These are phyloP conservation scores for Ginglymostoma cirratum DNA, from an alignment of 2,113 vertebrate species.

Conservation along the genomic window DNA sequence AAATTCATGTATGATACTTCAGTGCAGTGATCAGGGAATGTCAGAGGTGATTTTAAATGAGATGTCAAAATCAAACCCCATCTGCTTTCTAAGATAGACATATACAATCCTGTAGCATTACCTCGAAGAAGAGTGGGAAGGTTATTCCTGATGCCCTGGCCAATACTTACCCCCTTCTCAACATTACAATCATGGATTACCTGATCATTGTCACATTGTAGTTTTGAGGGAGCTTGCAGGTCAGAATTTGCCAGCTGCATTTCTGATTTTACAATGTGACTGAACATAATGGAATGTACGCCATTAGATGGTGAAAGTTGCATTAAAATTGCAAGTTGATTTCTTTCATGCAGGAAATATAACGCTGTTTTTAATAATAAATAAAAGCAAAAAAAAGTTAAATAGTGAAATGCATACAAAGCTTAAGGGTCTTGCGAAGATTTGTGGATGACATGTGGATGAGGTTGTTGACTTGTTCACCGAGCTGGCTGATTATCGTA, in stretches of 20 bases:
- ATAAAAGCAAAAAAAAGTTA: not conserved
- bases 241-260: not conserved
- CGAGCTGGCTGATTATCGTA: too few species aligned
- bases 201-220: not conserved
- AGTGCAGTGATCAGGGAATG: not conserved
- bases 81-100: too few species aligned
- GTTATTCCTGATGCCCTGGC: not conserved
- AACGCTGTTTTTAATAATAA: not conserved
- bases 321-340: too few species aligned
- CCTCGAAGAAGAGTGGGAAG: not conserved
- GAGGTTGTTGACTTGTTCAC: too few species aligned
- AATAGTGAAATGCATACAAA: not conserved
- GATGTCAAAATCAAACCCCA: not conserved
- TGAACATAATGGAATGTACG: not conserved
- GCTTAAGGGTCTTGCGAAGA: too few species aligned
- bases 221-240: not conserved
- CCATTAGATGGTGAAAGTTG: not conserved
- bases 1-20: not conserved
- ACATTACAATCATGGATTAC: not conserved
- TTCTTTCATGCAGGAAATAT: not conserved
- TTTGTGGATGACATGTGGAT: too few species aligned
- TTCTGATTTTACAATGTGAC: not conserved
- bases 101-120: not conserved
- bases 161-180: not conserved
- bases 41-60: not conserved